phyloP scores from a whole-genome alignment of 1,140 invertebrate species.

The Luehdorfia chinensis region DNA sequence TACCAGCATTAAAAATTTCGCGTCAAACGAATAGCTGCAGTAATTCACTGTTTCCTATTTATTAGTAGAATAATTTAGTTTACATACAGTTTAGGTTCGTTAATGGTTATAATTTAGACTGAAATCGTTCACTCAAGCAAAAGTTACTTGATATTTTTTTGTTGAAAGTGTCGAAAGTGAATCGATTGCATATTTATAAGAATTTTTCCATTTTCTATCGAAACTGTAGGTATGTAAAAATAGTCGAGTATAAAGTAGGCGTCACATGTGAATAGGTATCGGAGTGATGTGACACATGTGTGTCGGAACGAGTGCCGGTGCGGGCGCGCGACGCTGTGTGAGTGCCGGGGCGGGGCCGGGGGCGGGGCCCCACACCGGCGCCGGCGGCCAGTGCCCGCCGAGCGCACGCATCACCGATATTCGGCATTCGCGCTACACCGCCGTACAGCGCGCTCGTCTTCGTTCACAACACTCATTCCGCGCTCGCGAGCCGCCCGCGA shows the following conservation, averaged over 20 bases:
- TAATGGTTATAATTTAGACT: no score
- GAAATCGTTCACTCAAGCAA: no score
- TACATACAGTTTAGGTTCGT: no score
- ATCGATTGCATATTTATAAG: no score
- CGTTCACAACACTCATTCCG: conserved; percentile 39
- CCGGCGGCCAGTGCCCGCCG: conserved; percentile 35
- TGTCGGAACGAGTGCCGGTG: conserved; percentile 19
- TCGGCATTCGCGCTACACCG: conserved; percentile 44
- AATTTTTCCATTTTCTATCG: no score
- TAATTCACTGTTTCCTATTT: no score
- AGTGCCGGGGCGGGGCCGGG: conserved; percentile 37
- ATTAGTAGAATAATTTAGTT: no score
- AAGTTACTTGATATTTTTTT: no score
- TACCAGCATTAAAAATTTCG: no score
- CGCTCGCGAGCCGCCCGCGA: conserved; percentile 43
- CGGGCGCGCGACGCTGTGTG: conserved; percentile 35
- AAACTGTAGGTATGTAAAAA: conserved; percentile 64
- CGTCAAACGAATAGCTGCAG: not conserved
- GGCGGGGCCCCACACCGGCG: conserved; percentile 30
- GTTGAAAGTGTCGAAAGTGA: no score
- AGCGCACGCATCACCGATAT: conserved; percentile 34
- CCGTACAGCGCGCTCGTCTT: conserved; percentile 40
- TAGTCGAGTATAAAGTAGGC: conserved; percentile 61
- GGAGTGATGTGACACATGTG: conserved; percentile 47
- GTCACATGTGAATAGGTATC: conserved; percentile 63